phyloP scores from a whole-genome alignment of 2,113 vertebrate species.

The Buteo buteo region DNA sequence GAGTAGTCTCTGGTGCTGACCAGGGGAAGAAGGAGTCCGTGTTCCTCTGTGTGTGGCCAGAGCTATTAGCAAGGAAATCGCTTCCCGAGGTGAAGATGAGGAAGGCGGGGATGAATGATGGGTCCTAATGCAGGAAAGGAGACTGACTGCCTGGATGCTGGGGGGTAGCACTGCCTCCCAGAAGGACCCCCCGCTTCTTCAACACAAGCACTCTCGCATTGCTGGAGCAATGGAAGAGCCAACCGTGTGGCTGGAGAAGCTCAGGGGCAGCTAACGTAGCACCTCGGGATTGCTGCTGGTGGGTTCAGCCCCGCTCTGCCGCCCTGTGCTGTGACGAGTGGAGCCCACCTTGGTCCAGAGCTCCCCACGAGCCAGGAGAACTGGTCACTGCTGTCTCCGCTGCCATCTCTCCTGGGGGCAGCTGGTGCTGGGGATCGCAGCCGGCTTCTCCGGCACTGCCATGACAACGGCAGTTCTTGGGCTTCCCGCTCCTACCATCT shows the following conservation, averaged over 20 bases:
- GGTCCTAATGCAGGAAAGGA: background rate
- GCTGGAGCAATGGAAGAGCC: background rate
- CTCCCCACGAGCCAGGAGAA: background rate
- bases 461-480: background rate
- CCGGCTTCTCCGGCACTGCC: background rate
- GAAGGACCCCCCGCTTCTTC: background rate
- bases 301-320: accelerated
- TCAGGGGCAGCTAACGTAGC: background rate
- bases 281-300: accelerated
- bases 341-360: background rate
- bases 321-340: accelerated
- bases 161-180: background rate
- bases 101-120: background rate
- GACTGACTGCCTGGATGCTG: background rate
- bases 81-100: background rate
- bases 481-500: background rate
- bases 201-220: accelerated
- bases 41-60: background rate
- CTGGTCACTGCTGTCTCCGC: background rate
- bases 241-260: background rate
- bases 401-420: accelerated
- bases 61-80: background rate
- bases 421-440: accelerated
- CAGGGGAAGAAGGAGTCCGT: accelerated
- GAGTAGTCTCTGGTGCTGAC: background rate